Percentiles rank a stretch among this genome's conserved stretches.
Evolutionary conservation across 1,140 invertebrate genomes (phyloP).

Genomic region (Heliconius nattereri): DNA sequence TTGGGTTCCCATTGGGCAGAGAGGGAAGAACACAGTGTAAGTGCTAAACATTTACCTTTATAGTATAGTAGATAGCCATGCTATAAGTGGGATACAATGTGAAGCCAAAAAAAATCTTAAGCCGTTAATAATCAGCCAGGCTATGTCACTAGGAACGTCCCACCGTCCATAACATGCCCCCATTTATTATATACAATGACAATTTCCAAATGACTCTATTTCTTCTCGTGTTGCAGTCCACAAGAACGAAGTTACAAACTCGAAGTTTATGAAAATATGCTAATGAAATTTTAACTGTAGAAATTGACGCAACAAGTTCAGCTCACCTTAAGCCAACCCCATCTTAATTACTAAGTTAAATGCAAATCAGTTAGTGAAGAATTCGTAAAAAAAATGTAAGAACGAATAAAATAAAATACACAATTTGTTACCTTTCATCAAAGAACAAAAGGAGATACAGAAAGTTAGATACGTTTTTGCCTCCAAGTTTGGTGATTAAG

Average conservation of each 20-base stretch:
- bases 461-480: slow-evolving; percentile 58
- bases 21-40: no score
- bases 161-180: background rate
- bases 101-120: background rate
- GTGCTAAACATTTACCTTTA: background rate
- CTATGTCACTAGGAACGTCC: background rate
- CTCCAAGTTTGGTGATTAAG: slow-evolving; percentile 62
- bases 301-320: slow-evolving; percentile 39
- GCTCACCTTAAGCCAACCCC: slow-evolving; percentile 45
- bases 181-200: background rate
- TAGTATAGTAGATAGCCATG: background rate
- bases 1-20: no score
- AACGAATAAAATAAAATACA: slow-evolving; percentile 53
- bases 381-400: slow-evolving; percentile 48
- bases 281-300: slow-evolving; percentile 39
- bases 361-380: slow-evolving; percentile 60
- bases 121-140: background rate
- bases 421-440: slow-evolving; percentile 65
- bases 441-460: slow-evolving; percentile 52
- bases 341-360: slow-evolving; percentile 63
- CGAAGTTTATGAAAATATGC: slow-evolving; percentile 34
- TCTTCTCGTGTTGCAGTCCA: background rate
- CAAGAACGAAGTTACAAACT: slow-evolving; percentile 14
- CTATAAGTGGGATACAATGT: background rate
- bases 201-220: background rate